phyloP scores from a whole-genome alignment of 2,113 vertebrate genomes.

The Cheilinus undulatus region DNA sequence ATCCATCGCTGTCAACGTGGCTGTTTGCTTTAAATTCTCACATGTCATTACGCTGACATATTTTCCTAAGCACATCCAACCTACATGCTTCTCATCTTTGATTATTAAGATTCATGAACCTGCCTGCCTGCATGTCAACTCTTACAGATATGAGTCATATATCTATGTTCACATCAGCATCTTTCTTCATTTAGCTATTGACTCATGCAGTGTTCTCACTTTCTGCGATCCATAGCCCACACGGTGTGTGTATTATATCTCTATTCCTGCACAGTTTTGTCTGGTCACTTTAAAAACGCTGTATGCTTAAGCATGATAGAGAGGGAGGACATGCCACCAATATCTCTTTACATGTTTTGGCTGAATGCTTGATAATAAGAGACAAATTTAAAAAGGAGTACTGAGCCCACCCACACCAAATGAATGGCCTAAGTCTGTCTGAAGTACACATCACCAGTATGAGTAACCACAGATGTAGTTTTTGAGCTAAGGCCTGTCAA shows the following conservation, averaged over 20 bases:
- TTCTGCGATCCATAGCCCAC: slow-evolving; percentile 68
- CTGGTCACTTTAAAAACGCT: slow-evolving; percentile 58
- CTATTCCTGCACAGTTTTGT: slow-evolving; percentile 71
- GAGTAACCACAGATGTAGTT: no score
- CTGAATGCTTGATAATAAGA: slow-evolving; percentile 12
- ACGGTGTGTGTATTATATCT: slow-evolving; percentile 67
- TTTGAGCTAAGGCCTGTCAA: no score
- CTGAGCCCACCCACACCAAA: slow-evolving; percentile 2
- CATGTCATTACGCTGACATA: slow-evolving; percentile 61
- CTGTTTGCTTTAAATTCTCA: slow-evolving; percentile 63
- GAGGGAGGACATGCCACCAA: slow-evolving; percentile 23
- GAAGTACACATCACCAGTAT: not conserved
- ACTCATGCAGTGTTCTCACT: slow-evolving; percentile 68
- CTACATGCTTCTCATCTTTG: slow-evolving; percentile 68
- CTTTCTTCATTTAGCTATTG: slow-evolving; percentile 82
- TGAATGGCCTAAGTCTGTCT: slow-evolving; percentile 1
- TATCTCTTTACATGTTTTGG: slow-evolving; percentile 12
- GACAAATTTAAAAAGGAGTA: not conserved
- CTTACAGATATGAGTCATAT: slow-evolving; percentile 75
- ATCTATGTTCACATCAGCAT: slow-evolving; percentile 80
- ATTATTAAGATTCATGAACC: slow-evolving; percentile 81
- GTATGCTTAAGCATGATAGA: slow-evolving; percentile 60
- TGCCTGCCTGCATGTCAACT: slow-evolving; percentile 72
- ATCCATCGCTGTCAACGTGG: slow-evolving; percentile 56
- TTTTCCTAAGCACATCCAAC: slow-evolving; percentile 54